A percentile compares a stretch with the other conserved stretches of the same genome.
Conservation (phyloP, 2,797 vertebrate genomes). For the Argyrosomus regius region DNA sequence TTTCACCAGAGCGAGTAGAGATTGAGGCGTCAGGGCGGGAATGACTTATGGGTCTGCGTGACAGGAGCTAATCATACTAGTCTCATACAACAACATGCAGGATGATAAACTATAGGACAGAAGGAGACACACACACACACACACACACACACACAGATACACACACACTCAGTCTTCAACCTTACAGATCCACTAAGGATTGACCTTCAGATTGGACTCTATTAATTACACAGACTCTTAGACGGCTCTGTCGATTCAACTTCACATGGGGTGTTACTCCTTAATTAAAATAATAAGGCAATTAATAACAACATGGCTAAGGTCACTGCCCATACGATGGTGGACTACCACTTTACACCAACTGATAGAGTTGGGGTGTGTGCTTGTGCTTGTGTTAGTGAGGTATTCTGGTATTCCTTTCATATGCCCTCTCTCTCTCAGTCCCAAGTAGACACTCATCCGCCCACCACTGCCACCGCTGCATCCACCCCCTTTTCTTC, state of each 20-base stretch:
- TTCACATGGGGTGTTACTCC: constrained; percentile 74
- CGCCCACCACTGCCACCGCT: constrained; percentile 29
- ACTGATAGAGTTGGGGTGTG: constrained; percentile 4
- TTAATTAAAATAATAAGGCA: constrained; percentile 85
- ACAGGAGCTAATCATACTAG: constrained; percentile 80
- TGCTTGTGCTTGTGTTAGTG: constrained; percentile 11
- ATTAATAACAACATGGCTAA: constrained; percentile 84
- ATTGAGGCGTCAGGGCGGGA: constrained; percentile 69
- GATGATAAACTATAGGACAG: constrained; percentile 70
- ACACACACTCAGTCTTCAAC: constrained; percentile 23
- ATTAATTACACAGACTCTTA: constrained; percentile 81
- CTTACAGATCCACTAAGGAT: constrained; percentile 55
- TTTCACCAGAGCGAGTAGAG: constrained; percentile 66
- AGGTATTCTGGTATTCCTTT: constrained; percentile 11
- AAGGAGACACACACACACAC: constrained; percentile 17
- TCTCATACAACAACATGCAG: constrained; percentile 76
- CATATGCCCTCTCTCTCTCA: constrained; percentile 21
- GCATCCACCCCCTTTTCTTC: constrained; percentile 57
- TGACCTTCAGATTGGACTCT: constrained; percentile 82
- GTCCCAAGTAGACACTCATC: constrained; percentile 60
- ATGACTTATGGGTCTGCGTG: constrained; percentile 75
- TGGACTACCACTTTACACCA: constrained; percentile 67
- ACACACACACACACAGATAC: constrained; percentile 5
- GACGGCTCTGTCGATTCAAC: constrained; percentile 69
- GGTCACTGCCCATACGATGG: constrained; percentile 75